phyloP scores from a whole-genome alignment of 1,140 invertebrate genomes.

The Cyclargus thomasi region DNA sequence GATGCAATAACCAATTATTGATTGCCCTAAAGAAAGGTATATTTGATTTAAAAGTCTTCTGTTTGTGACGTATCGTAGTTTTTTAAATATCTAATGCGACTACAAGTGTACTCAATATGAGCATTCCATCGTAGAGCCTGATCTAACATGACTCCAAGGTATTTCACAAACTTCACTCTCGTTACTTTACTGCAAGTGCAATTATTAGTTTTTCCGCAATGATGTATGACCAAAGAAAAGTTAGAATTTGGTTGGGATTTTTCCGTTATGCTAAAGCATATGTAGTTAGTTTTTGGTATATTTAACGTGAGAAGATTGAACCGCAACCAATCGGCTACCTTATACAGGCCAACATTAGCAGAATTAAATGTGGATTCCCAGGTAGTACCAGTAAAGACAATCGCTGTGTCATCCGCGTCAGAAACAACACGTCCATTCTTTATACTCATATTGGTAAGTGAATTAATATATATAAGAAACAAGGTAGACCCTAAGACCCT shows the following conservation, averaged over 20 bases:
- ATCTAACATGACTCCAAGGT: neutral
- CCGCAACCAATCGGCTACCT: neutral
- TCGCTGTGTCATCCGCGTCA: neutral
- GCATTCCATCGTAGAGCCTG: slow-evolving; percentile 14
- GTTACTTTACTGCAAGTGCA: neutral
- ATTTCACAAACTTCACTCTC: neutral
- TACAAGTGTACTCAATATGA: slow-evolving; percentile 17
- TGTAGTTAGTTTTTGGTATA: neutral
- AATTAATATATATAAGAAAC: too few relatives aligned
- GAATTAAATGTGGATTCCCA: too few relatives aligned
- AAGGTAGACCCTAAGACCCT: too few relatives aligned
- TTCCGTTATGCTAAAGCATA: neutral
- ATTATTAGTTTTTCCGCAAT: too few relatives aligned
- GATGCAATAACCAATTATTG: slow-evolving; percentile 25
- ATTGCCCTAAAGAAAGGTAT: slow-evolving; percentile 22
- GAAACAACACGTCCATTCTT: neutral
- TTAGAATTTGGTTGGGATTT: neutral
- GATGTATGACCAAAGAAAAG: too few relatives aligned
- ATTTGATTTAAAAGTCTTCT: slow-evolving; percentile 22
- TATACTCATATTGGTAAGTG: neutral
- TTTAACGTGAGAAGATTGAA: neutral
- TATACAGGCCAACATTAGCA: neutral
- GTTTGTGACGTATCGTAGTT: slow-evolving; percentile 20
- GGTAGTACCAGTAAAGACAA: neutral
- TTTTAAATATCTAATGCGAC: slow-evolving; percentile 23